Evolutionary conservation across 2,888 invertebrate species (phyloP), one percentile per base, ranked within the genome.

Genomic region (Augiades crinisus): DNA sequence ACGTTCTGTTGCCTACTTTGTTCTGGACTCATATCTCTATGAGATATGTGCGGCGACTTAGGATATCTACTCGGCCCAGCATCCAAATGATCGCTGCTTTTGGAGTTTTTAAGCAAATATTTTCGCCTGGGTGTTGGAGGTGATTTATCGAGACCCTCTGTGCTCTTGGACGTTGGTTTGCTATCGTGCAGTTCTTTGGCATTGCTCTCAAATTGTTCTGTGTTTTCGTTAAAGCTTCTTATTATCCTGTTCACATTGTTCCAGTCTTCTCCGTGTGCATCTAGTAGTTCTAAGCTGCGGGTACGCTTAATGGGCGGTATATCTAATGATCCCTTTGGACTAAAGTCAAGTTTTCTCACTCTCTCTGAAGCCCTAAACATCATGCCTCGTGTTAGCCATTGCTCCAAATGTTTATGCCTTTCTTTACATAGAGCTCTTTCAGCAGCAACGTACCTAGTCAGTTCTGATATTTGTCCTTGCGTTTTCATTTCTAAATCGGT

Each of bases 401-500:
- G 93, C 61, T 94, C 94, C 49, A 95, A 80, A 68, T 93, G 93
- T 46, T 91, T 81, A 54, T 94, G 92, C 43, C 93, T 88, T 55
- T 93, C 93, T 47, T 92, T 86, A 65, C 93, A 93, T 49, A 92
- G 77, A 0, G 91, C 90, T 61, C 92, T 84, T 65, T 94, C 94
- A 0, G 91, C 91, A 1, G 92, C 92, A 1, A 94, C 91, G 53
- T 92, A 91, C 62, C 93, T 91, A 0, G 94, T 93, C 46, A 95
- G 70, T 58, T 94, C 92, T 2, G 94, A 92, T 62, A 95, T 92
- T 71, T 94, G 93, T 10, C 93, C 93, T 65, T 93, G 92, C 0
- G 95, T 95, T 59, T 92, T 91, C 68, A 93, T 92, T 68, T 96
- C 95, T 47, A 96, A 81, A 63, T 94, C 94, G 3, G 95, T 94